phyloP scores from a whole-genome alignment of 1,140 invertebrate species.

The Drosophila navojoa region DNA sequence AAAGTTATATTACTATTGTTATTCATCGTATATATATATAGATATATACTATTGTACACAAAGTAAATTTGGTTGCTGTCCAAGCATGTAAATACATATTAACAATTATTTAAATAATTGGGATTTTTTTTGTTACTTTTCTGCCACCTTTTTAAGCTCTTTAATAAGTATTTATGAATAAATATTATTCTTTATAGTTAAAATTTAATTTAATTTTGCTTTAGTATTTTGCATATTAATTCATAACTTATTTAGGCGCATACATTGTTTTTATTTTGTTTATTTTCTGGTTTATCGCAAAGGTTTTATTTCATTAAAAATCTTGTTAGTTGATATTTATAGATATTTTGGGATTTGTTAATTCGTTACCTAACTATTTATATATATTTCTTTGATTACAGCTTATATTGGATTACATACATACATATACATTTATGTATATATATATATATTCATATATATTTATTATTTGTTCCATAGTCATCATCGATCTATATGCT shows the following conservation, averaged over 20 bases:
- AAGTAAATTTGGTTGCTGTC: conserved; percentile 41
- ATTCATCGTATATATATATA: conserved; percentile 50
- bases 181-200: conserved; percentile 25
- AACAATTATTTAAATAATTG: conserved; percentile 56
- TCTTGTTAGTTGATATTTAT: conserved; percentile 62
- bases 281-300: conserved; percentile 27
- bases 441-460: conserved; percentile 9
- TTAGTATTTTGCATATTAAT: conserved; percentile 17
- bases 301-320: conserved; percentile 61
- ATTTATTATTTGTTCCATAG: conserved; percentile 16
- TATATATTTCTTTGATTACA: not conserved
- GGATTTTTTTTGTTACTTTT: conserved; percentile 23
- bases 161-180: conserved; percentile 65
- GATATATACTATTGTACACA: conserved; percentile 32
- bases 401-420: not conserved
- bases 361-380: conserved; percentile 68
- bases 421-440: not conserved
- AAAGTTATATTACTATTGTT: not conserved
- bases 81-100: conserved; percentile 58
- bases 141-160: conserved; percentile 66
- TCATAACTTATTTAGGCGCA: conserved; percentile 29
- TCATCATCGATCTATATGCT: conserved; percentile 7
- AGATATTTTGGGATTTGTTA: conserved; percentile 62
- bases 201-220: conserved; percentile 36
- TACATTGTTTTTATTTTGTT: conserved; percentile 12